Evolutionary conservation across 2,888 invertebrate species (phyloP), one percentile per base, ranked within the genome.

Genomic region (Andricus quercusramuli): DNA sequence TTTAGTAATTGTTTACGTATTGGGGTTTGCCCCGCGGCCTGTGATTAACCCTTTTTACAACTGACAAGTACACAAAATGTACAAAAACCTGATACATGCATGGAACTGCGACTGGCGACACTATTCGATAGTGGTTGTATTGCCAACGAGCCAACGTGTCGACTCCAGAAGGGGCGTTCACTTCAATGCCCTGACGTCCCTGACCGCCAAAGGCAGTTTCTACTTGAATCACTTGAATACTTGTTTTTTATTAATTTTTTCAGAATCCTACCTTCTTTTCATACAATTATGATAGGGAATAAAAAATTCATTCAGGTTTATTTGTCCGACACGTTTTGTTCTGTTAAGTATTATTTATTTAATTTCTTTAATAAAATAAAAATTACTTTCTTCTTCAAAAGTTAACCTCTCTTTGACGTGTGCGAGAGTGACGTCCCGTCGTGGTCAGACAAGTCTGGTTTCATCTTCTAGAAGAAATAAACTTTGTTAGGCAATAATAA

Each of bases 361-460:
- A 47, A 47, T 47, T 56, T 56, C 9, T 56, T 20, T n/a, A 47
- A 47, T 47, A 47, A 56, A 56, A 56, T 56, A n/a, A n/a, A n/a
- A 9, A 56, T n/a, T 20, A 56, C 56, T 51, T 20, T 51, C 6
- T 51, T n/a, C n/a, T 56, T 56, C 8, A 9, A 62, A 62, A 62
- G 8, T 13, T 62, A 62, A 62, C 62, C 62, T 62, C 62, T 62
- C 62, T 62, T 62, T 62, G 62, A 62, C 4, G 22, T 62, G 59
- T 2, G 0, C 22, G 8, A 37, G 37, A 37, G 37, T 8, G 32
- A 32, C 32, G 8, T 32, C 32, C 32, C 32, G 59, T 25, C 25
- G 62, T 59, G 59, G 9, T 1, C 22, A 11, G 22, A 59, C 2
- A 3, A 22, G 29, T 29, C 29, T 29, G 29, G 22, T 59, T 59